These are phyloP conservation scores for Myiozetetes cayanensis DNA, from an alignment of 2,113 vertebrate genomes.

Conservation along the genomic window DNA sequence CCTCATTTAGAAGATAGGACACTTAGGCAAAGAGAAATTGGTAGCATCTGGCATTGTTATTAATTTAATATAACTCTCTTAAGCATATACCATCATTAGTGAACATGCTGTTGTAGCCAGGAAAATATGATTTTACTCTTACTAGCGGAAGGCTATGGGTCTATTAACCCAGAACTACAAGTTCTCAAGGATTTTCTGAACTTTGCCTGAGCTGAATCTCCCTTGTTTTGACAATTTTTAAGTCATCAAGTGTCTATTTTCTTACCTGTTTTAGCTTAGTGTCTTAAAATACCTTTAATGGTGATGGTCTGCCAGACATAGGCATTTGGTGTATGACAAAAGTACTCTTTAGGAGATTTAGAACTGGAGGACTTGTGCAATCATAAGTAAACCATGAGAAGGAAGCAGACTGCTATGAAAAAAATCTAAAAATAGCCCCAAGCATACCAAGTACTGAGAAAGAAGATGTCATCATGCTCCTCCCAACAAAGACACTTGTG, in stretches of 20 bases:
- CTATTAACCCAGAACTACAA: not conserved
- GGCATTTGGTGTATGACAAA: not conserved
- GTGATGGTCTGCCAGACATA: not conserved
- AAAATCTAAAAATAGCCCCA: not conserved
- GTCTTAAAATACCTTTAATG: not conserved
- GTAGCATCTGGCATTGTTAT: not conserved
- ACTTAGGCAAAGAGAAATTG: not conserved
- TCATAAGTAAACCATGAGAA: not conserved
- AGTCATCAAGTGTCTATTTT: not conserved
- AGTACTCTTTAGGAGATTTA: not conserved
- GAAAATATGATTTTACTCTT: constrained; percentile 6
- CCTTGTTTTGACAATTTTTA: not conserved
- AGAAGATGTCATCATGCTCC: not conserved
- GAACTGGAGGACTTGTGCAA: not conserved
- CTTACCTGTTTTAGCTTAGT: not conserved
- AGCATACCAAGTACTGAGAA: not conserved
- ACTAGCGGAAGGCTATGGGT: not conserved
- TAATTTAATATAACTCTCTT: constrained; percentile 21
- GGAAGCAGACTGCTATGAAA: not conserved
- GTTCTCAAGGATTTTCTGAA: not conserved
- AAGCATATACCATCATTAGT: not conserved
- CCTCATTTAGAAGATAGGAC: not conserved
- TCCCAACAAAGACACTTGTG: not conserved
- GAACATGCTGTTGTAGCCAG: not conserved
- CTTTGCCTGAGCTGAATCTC: not conserved